These are phyloP conservation scores for Zonotrichia leucophrys DNA, from an alignment of 2,113 vertebrate species.

Conservation along the genomic window DNA sequence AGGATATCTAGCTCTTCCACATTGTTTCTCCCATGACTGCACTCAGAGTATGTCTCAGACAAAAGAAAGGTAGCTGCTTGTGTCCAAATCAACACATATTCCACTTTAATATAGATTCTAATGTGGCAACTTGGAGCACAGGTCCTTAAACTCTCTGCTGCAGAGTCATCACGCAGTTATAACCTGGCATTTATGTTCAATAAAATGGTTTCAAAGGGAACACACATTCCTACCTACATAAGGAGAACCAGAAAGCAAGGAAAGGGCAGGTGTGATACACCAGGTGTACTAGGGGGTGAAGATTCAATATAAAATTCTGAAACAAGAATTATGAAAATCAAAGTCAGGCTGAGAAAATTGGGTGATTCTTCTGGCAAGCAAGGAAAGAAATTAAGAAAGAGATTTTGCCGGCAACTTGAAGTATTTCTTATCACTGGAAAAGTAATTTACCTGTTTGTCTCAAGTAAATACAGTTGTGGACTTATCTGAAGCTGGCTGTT, in stretches of 20 bases:
- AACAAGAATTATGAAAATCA: neutral
- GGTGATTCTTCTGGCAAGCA: neutral
- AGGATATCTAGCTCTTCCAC: neutral
- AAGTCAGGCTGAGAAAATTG: neutral
- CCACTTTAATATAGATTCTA: neutral
- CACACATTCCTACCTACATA: neutral
- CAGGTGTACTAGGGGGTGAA: accelerated
- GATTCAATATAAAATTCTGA: neutral
- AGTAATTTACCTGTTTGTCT: neutral
- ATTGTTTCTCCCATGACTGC: neutral
- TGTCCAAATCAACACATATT: neutral
- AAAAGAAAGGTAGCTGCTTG: neutral
- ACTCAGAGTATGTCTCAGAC: neutral
- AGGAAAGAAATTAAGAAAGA: neutral
- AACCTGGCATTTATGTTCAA: neutral
- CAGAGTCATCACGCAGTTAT: neutral
- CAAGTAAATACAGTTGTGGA: neutral
- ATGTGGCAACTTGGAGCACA: neutral
- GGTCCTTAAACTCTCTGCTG: neutral
- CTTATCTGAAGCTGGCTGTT: conserved; percentile 1
- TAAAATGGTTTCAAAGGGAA: neutral
- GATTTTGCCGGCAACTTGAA: neutral
- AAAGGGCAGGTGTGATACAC: neutral
- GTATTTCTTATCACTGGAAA: neutral
- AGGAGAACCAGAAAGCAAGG: neutral